Percentiles rank a stretch among this genome's conserved stretches.
These are phyloP conservation scores for Pyrochroa serraticornis DNA, from an alignment of 2,888 invertebrate genomes.

Conservation along the genomic window DNA sequence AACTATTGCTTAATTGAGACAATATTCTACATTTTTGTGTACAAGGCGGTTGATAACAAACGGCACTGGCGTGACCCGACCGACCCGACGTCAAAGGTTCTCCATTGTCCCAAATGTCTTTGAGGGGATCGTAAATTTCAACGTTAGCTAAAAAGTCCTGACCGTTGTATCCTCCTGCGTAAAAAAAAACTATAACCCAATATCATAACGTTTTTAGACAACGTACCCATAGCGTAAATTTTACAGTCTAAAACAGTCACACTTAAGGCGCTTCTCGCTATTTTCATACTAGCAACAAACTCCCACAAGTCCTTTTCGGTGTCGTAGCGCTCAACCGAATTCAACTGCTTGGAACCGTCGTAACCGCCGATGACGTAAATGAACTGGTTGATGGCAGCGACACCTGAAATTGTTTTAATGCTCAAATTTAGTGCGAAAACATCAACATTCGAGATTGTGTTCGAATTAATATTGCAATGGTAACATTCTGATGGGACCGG, in stretches of 20 bases:
- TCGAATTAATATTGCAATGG: too few relatives aligned
- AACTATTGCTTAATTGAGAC: constrained; percentile 21
- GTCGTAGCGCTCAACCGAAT: constrained; percentile 86
- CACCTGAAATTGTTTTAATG: constrained; percentile 61
- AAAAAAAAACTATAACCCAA: neutral
- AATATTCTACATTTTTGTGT: constrained; percentile 42
- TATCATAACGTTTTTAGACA: neutral
- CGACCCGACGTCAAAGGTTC: constrained; percentile 81
- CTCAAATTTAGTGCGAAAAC: neutral
- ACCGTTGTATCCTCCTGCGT: constrained; percentile 88
- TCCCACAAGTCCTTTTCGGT: constrained; percentile 85
- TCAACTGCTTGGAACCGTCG: constrained; percentile 81
- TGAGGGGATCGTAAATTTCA: constrained; percentile 84
- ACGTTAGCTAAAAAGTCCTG: constrained; percentile 82
- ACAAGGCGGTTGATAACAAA: constrained; percentile 79
- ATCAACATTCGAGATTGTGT: neutral
- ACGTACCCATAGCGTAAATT: constrained; percentile 85
- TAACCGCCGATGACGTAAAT: constrained; percentile 97
- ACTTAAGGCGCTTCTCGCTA: constrained; percentile 86
- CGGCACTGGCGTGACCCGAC: constrained; percentile 91
- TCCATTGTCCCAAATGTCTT: constrained; percentile 78
- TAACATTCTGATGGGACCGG: too few relatives aligned
- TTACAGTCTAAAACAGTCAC: constrained; percentile 85
- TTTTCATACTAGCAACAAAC: constrained; percentile 73
- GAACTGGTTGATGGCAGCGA: constrained; percentile 82